Conservation (phyloP, 2,113 vertebrate genomes). For the Mus pahari region DNA sequence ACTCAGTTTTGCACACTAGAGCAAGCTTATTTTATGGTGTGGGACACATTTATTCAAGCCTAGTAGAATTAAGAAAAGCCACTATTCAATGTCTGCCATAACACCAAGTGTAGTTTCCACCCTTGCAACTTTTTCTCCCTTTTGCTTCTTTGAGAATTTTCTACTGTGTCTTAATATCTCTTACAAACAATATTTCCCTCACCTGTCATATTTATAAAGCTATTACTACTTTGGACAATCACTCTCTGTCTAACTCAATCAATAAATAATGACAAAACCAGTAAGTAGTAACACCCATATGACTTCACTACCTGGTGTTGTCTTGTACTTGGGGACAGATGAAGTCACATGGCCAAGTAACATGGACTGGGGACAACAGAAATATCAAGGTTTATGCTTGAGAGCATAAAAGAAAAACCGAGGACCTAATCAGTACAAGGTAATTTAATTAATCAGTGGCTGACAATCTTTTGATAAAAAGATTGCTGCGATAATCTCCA, state of each 20-base stretch:
- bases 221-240: neutral
- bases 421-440: neutral
- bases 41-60: neutral
- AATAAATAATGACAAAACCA: neutral
- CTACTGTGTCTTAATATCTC: neutral
- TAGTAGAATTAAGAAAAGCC: conserved; percentile 13
- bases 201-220: neutral
- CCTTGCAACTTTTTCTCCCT: neutral
- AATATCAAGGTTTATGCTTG: neutral
- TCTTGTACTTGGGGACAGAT: neutral
- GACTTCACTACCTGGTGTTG: neutral
- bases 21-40: neutral
- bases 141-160: neutral
- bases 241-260: neutral
- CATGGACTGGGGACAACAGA: neutral
- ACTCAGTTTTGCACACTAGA: conserved; percentile 7
- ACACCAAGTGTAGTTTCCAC: neutral
- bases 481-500: no score
- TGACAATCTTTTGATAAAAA: neutral
- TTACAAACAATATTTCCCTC: conserved; percentile 22
- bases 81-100: neutral
- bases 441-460: neutral
- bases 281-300: neutral
- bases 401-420: neutral
- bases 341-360: neutral